Evolutionary conservation across 2,888 invertebrate genomes (phyloP), one percentile per base, ranked within the genome.

Genomic region (Leucophenga montana): DNA sequence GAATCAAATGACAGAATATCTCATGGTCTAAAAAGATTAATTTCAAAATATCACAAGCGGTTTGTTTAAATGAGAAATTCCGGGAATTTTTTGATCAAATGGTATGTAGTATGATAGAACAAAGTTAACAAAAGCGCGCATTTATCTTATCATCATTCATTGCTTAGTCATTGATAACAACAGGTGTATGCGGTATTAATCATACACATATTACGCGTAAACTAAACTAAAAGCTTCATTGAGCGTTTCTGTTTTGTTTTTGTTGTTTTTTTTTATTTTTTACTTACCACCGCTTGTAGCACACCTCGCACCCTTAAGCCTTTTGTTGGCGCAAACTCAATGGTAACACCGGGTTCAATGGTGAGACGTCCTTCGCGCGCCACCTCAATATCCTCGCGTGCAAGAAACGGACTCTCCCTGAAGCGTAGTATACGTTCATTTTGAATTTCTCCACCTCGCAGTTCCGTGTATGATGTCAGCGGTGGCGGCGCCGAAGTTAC

Each of bases 301-400:
- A 94, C 92, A 79, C 99, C 99, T 84, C 95, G 92, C 59, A 99
- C 95, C 33, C 96, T 97, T 85, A 99, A 93, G 74, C 98, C 98
- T 80, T 95, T 93, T 90, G 97, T 96, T 2, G 98, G 95, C 5
- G 95, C 94, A 88, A 99, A 97, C 79, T 94, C 92, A 68, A 99
- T 90, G 83, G 94, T 94, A 0, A 97, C 97, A 31, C 98, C 99
- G 14, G 97, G 93, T 86, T 97, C 96, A 71, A 99, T 92, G 68
- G 94, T 91, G 81, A 99, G 90, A 83, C 94, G 94, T 0, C 94
- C 96, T 73, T 93, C 93, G 75, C 92, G 90, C 80, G 95, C 94
- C 66, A 98, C 91, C 79, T 94, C 90, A 70, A 97, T 90, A 89
- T 97, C 95, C 85, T 95, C 94, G 73, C 94, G 90, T 27, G 95